Percentiles rank a stretch among this genome's conserved stretches.
Conservation (phyloP, 1,140 invertebrate genomes). For the Eupeodes corollae region DNA sequence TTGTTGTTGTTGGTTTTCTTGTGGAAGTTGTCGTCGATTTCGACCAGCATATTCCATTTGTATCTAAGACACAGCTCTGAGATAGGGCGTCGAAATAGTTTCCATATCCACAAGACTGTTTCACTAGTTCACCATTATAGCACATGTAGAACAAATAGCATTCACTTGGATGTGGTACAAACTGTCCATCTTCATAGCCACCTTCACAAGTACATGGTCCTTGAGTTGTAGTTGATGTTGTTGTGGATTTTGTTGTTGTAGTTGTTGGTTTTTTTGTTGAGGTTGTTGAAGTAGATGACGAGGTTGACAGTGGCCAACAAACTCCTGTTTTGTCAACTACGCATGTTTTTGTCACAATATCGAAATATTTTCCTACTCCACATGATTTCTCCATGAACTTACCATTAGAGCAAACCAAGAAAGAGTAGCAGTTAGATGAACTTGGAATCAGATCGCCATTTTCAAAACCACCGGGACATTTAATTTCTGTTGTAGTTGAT, state of each 20-base stretch:
- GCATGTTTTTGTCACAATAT: slow-evolving; percentile 1
- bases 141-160: slow-evolving; percentile 25
- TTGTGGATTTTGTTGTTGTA: too few species aligned
- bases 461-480: slow-evolving; percentile 7
- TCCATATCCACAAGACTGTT: slow-evolving; percentile 19
- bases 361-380: slow-evolving; percentile 12
- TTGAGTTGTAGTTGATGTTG: too few species aligned
- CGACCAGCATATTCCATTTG: slow-evolving; percentile 4
- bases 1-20: too few species aligned
- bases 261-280: too few species aligned
- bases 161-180: slow-evolving; percentile 8
- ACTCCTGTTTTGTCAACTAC: slow-evolving; percentile 4
- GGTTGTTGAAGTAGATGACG: too few species aligned
- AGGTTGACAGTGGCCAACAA: too few species aligned
- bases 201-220: slow-evolving; percentile 10
- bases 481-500: slow-evolving; percentile 7
- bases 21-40: too few species aligned
- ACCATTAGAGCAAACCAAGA: slow-evolving; percentile 12
- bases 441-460: slow-evolving; percentile 8
- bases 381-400: slow-evolving; percentile 11
- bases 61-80: slow-evolving; percentile 15
- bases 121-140: slow-evolving; percentile 10
- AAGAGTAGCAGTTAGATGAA: slow-evolving; percentile 13
- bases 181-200: slow-evolving; percentile 14
- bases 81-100: slow-evolving; percentile 15